Percentiles rank a stretch among this genome's conserved stretches.
Evolutionary conservation across 2,888 invertebrate species (phyloP).

Genomic region (Blastobasis adustella): DNA sequence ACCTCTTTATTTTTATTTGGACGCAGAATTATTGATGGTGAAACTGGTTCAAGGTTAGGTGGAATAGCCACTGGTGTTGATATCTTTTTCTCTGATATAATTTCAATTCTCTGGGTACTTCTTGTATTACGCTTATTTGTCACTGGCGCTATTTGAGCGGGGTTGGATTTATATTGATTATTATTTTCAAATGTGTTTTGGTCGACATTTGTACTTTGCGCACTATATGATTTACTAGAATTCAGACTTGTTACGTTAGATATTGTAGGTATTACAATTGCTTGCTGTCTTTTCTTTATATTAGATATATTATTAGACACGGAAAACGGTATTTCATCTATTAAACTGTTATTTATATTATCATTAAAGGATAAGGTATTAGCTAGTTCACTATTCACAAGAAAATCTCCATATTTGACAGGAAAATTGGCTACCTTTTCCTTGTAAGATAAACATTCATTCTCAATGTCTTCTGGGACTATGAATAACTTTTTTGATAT

Average conservation of each 20-base stretch:
- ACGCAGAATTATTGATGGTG: constrained; percentile 35
- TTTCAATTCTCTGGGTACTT: constrained; percentile 34
- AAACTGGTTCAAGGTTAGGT: constrained; percentile 37
- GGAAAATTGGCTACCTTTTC: constrained; percentile 52
- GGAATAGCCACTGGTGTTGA: constrained; percentile 29
- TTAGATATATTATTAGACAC: no score
- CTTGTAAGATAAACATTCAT: constrained; percentile 35
- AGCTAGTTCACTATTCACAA: constrained; percentile 43
- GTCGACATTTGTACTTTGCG: no score
- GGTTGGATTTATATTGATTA: no score
- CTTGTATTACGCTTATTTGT: neutral
- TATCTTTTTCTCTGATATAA: constrained; percentile 52
- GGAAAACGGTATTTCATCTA: neutral
- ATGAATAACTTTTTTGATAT: constrained; percentile 30
- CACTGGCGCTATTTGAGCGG: neutral
- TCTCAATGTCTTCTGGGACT: constrained; percentile 52
- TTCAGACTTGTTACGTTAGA: no score
- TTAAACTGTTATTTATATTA: neutral
- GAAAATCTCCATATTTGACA: constrained; percentile 56
- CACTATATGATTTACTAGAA: no score
- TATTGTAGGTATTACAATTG: no score
- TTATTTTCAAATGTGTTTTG: no score
- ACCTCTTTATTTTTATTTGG: constrained; percentile 21
- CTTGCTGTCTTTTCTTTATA: no score
- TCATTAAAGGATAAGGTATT: neutral